Conservation (phyloP, 92 coral and sea anemone genomes). For the Paragorgia papillata region DNA sequence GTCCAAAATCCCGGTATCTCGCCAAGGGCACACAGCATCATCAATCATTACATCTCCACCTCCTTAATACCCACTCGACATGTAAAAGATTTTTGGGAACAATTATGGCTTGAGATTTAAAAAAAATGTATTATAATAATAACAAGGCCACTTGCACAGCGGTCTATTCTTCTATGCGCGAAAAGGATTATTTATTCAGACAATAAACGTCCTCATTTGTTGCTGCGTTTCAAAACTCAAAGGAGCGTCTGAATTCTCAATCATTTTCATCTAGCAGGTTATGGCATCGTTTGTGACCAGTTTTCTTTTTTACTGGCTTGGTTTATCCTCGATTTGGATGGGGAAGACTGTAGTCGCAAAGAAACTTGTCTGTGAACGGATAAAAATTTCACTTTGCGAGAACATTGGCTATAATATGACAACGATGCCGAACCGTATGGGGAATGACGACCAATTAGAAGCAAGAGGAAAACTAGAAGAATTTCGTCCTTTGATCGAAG, state of each 20-base stretch:
- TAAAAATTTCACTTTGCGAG: conserved; percentile 72
- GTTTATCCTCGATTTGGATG: background rate
- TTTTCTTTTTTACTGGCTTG: background rate
- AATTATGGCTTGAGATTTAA: conserved; percentile 42
- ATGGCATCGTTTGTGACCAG: background rate
- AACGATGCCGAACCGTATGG: conserved; percentile 84
- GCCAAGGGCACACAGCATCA: no score
- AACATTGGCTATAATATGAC: conserved; percentile 91
- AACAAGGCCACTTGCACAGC: conserved; percentile 19
- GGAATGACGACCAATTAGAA: conserved; percentile 79
- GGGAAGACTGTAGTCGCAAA: background rate
- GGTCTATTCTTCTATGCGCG: conserved; percentile 8
- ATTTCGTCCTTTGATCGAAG: conserved; percentile 77
- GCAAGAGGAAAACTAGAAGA: conserved; percentile 74
- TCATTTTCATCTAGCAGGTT: background rate
- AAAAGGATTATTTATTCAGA: background rate
- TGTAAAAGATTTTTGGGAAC: no score
- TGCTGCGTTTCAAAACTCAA: no score
- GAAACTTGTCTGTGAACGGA: conserved; percentile 62
- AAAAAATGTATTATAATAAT: conserved; percentile 35
- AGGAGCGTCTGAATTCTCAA: no score
- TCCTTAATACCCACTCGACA: no score
- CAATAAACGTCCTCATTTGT: background rate
- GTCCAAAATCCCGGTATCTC: no score
- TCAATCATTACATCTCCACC: no score